A percentile compares a stretch with the other conserved stretches of the same genome.
Conservation (phyloP, 2,888 invertebrate species). For the Trachelus troglodyta region DNA sequence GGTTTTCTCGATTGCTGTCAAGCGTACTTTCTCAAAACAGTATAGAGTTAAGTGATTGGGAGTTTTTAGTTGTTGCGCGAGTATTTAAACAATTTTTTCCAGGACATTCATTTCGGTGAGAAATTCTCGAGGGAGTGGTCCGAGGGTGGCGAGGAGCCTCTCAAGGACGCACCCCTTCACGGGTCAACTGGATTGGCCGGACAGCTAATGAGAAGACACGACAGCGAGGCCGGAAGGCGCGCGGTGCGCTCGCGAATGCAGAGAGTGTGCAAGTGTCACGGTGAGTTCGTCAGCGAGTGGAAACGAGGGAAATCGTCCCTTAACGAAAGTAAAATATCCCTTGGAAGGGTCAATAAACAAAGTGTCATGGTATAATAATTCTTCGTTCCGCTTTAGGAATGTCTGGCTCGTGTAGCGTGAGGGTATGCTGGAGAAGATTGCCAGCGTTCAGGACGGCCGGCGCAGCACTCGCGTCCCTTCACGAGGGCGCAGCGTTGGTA, state of each 20-base stretch:
- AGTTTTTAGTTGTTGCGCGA: neutral
- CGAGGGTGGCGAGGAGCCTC: constrained; percentile 82
- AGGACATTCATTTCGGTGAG: constrained; percentile 87
- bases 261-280: constrained; percentile 92
- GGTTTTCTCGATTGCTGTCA: neutral
- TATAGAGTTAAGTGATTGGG: neutral
- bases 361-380: neutral
- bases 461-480: constrained; percentile 80
- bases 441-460: constrained; percentile 83
- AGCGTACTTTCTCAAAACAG: neutral
- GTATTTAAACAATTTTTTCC: constrained; percentile 39
- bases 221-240: constrained; percentile 91
- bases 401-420: constrained; percentile 90
- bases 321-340: constrained; percentile 3
- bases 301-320: neutral
- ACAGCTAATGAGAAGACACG: constrained; percentile 87
- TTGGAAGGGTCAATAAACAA: neutral
- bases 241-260: constrained; percentile 83
- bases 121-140: constrained; percentile 88
- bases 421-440: constrained; percentile 90
- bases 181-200: constrained; percentile 59
- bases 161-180: constrained; percentile 70
- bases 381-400: constrained; percentile 66
- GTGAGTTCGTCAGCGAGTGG: constrained; percentile 56
- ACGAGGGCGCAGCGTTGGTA: constrained; percentile 89